These are phyloP conservation scores for Brachyistius frenatus DNA, from an alignment of 2,113 vertebrate species.

Conservation along the genomic window DNA sequence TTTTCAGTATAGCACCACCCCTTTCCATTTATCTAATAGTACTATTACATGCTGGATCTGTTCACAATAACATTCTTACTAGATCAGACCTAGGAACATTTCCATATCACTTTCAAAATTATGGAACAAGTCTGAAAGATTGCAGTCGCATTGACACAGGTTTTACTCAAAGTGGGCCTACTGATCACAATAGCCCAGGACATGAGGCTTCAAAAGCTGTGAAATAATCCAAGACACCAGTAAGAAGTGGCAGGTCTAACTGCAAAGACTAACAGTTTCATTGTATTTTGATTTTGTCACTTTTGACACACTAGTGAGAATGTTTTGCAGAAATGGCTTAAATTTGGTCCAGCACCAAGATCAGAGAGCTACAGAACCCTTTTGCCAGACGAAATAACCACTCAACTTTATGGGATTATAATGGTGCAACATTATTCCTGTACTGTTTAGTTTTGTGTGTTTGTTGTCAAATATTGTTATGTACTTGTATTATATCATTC, in stretches of 20 bases:
- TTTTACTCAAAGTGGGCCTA: not conserved
- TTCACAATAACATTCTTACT: not conserved
- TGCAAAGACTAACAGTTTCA: not conserved
- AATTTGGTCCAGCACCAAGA: not conserved
- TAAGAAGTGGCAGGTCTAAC: not conserved
- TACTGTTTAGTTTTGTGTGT: no score
- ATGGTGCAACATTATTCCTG: no score
- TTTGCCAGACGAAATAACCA: no score
- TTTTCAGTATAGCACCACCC: not conserved
- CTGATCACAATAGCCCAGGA: not conserved
- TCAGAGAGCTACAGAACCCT: not conserved
- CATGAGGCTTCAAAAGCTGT: not conserved
- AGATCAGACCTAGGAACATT: not conserved
- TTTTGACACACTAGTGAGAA: not conserved
- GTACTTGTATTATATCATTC: no score
- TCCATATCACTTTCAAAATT: not conserved
- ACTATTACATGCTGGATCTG: not conserved
- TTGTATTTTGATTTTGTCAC: not conserved
- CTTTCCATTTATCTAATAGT: not conserved
- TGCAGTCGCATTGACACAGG: not conserved
- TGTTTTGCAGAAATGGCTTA: not conserved
- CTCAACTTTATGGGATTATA: no score
- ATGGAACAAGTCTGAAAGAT: constrained; percentile 6
- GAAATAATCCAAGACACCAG: not conserved
- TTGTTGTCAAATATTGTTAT: no score